These are phyloP conservation scores for Taphrorychus bicolor DNA, from an alignment of 2,888 invertebrate genomes.

Conservation along the genomic window DNA sequence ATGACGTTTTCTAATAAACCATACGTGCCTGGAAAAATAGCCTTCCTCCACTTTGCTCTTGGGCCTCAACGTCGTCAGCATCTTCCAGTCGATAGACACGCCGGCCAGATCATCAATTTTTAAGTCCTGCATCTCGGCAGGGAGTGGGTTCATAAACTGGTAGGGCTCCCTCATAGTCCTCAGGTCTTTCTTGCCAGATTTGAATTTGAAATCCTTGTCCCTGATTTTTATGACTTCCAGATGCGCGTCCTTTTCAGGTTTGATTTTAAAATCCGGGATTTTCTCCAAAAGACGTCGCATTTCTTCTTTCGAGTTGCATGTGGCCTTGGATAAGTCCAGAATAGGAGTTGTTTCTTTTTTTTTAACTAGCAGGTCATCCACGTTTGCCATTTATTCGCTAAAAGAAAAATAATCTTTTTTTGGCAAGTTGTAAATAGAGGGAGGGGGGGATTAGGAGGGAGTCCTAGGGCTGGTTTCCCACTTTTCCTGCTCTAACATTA, in stretches of 20 bases:
- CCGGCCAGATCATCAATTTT: constrained; percentile 80
- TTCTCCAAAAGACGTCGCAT: constrained; percentile 83
- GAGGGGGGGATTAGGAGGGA: constrained; percentile 31
- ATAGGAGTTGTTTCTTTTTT: constrained; percentile 86
- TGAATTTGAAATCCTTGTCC: constrained; percentile 78
- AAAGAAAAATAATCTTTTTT: constrained; percentile 13
- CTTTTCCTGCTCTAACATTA: constrained; percentile 63
- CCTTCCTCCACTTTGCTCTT: constrained; percentile 86
- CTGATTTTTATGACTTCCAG: constrained; percentile 79
- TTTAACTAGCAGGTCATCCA: constrained; percentile 84
- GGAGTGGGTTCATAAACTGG: constrained; percentile 79
- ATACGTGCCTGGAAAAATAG: constrained; percentile 77
- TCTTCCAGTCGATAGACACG: constrained; percentile 91
- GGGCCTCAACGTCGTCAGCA: constrained; percentile 88
- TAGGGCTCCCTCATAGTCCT: constrained; percentile 70
- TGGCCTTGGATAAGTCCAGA: constrained; percentile 82
- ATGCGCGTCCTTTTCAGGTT: constrained; percentile 79
- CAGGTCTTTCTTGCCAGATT: constrained; percentile 75
- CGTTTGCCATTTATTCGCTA: constrained; percentile 63
- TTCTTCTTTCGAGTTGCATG: constrained; percentile 81
- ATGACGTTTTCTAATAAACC: too few relatives aligned
- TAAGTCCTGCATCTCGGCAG: constrained; percentile 79
- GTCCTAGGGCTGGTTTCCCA: constrained; percentile 58
- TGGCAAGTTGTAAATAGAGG: not conserved
- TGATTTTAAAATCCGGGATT: constrained; percentile 89